Evolutionary conservation across 2,113 vertebrate genomes (phyloP), one percentile per base, ranked within the genome.

Genomic region (Phodopus roborovskii): DNA sequence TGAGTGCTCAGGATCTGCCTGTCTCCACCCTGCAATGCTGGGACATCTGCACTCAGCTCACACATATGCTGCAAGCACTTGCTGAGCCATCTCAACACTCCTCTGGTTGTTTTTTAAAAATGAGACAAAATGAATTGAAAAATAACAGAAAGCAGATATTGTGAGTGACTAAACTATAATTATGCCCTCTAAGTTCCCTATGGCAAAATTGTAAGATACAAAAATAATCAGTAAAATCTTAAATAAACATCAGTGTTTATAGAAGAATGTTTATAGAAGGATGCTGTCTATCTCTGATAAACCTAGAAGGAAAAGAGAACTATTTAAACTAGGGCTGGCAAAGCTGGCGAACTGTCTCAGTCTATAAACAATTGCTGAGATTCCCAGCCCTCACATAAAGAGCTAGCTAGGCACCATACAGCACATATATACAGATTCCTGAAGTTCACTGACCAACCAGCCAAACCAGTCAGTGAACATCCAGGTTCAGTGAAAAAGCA

Each of bases 141-240:
- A 88, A 42, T 30, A 92, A 70, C 3, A 81, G 58, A 92, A 42
- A 91, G 7, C 30, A 93, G 50, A 60, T 70, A 93, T 9, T 89
- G 6, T 24, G 89, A 87, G 74, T 64, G n/a, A 92, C 50, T 75
- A 92, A 11, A 28, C 13, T 33, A 19, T 30, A 90, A 62, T 82
- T 16, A 92, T 39, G 62, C 39, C n/a, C 91, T 88, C 24, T 62
- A 90, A 93, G 81, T 50, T 92, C n/a, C 22, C 83, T 71, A 53
- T 13, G 45, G 78, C 42, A 96, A 96, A 95, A 94, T 12, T 84
- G 22, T 33, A 92, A 78, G 73, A 83, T 22, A 73, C 58, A 89
- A 92, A 95, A 97, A 96, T 81, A 91, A 94, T 81, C 64, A 70
- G 9, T 62, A 93, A 83, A 81, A 70, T 77, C 64, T 92, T 92